Evolutionary conservation across 2,888 invertebrate species (phyloP).

Genomic region (Philopedon plagiatum): DNA sequence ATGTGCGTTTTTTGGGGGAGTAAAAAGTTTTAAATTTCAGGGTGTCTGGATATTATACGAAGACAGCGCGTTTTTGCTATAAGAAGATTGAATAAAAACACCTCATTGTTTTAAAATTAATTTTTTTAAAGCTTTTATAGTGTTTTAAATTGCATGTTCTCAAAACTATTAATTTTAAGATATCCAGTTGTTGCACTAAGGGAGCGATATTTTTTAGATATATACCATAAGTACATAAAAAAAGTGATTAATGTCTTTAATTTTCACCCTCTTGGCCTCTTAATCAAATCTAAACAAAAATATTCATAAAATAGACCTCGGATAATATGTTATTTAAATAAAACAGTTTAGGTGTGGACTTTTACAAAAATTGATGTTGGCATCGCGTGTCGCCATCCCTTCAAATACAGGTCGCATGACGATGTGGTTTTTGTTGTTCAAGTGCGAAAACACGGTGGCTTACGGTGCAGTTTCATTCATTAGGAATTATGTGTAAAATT

Average conservation of each 20-base stretch:
- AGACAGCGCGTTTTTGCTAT: too few relatives aligned
- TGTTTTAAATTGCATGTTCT: too few relatives aligned
- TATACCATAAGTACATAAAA: too few relatives aligned
- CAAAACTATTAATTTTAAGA: too few relatives aligned
- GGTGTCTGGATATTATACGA: not conserved
- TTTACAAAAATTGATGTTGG: slow-evolving; percentile 44
- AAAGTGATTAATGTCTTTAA: too few relatives aligned
- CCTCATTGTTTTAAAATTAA: too few relatives aligned
- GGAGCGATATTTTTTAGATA: too few relatives aligned
- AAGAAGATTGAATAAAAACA: too few relatives aligned
- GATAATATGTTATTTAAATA: slow-evolving; percentile 28
- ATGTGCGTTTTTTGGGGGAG: not conserved
- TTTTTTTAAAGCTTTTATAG: too few relatives aligned
- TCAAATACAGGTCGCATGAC: slow-evolving; percentile 41
- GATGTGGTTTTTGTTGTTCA: slow-evolving; percentile 35
- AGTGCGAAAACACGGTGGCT: slow-evolving; percentile 43
- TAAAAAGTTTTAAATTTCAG: not conserved
- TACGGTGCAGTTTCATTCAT: slow-evolving; percentile 33
- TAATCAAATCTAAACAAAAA: slow-evolving; percentile 11
- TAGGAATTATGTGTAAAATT: slow-evolving; percentile 7
- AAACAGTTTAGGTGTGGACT: slow-evolving; percentile 37
- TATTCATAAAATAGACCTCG: not conserved
- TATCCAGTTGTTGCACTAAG: too few relatives aligned
- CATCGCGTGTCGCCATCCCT: slow-evolving; percentile 38
- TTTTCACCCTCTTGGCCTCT: too few relatives aligned